These are phyloP conservation scores for Ariopsis seemanni DNA, from an alignment of 2,113 vertebrate genomes.

Conservation along the genomic window DNA sequence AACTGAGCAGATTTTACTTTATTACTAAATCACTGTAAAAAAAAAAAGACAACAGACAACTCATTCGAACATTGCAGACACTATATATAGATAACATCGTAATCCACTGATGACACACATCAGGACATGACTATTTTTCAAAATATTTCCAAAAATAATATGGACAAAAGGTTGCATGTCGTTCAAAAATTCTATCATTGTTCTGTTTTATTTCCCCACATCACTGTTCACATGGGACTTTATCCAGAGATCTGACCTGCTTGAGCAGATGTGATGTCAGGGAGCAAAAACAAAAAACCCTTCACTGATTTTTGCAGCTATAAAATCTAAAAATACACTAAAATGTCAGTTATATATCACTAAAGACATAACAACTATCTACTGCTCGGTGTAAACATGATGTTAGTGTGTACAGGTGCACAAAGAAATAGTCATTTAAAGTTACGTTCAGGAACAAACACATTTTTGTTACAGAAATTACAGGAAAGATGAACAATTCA, in stretches of 20 bases:
- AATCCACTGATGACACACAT: neutral
- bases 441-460: neutral
- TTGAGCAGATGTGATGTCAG: neutral
- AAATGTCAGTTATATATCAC: conserved; percentile 16
- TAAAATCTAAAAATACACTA: conserved; percentile 1
- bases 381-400: neutral
- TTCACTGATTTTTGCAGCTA: conserved; percentile 2
- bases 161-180: neutral
- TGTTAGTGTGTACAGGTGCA: neutral
- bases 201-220: neutral
- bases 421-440: neutral
- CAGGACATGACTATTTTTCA: neutral
- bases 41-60: neutral
- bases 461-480: neutral
- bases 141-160: neutral
- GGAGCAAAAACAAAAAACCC: conserved; percentile 22
- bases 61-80: neutral
- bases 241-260: neutral
- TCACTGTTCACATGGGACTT: neutral
- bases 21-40: neutral
- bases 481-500: conserved; percentile 12
- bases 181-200: neutral
- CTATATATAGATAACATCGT: neutral
- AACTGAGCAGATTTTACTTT: neutral
- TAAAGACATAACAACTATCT: neutral